Evolutionary conservation across 2,888 invertebrate species (phyloP).

Genomic region (Campopleginae sp.): DNA sequence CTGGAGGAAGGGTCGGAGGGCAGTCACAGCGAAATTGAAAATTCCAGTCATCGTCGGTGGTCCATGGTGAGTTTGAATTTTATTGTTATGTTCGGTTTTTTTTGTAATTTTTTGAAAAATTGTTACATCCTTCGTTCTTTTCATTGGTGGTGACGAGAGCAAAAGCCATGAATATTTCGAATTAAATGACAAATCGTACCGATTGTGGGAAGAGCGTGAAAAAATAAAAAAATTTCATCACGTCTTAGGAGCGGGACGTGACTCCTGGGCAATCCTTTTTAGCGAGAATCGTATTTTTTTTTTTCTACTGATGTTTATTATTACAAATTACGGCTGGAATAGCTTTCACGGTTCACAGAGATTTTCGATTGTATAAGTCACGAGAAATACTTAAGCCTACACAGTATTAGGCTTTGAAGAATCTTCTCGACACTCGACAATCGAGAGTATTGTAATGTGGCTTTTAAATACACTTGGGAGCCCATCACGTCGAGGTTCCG

Average conservation of each 20-base stretch:
- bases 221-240: conserved; percentile 42
- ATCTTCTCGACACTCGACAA: conserved; percentile 53
- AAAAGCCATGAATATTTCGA: conserved; percentile 47
- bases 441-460: conserved; percentile 57
- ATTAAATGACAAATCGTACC: conserved; percentile 31
- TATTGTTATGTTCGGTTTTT: conserved; percentile 17
- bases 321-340: conserved; percentile 28
- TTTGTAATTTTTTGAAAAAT: conserved; percentile 25
- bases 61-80: conserved; percentile 18
- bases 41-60: conserved; percentile 40
- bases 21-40: not conserved
- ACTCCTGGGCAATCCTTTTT: conserved; percentile 43
- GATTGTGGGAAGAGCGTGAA: conserved; percentile 5
- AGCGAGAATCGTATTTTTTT: conserved; percentile 29
- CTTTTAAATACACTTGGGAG: conserved; percentile 60
- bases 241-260: conserved; percentile 57
- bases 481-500: conserved; percentile 34
- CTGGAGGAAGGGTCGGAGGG: not conserved
- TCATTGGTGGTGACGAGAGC: not conserved
- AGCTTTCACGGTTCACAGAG: conserved; percentile 59
- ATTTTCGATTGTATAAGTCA: conserved; percentile 49
- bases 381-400: conserved; percentile 52
- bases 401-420: conserved; percentile 44
- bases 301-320: not conserved
- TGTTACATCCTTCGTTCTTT: conserved; percentile 2